A percentile compares a stretch with the other conserved stretches of the same genome.
These are phyloP conservation scores for Penaeus indicus DNA, from an alignment of 1,140 invertebrate genomes.

Conservation along the genomic window DNA sequence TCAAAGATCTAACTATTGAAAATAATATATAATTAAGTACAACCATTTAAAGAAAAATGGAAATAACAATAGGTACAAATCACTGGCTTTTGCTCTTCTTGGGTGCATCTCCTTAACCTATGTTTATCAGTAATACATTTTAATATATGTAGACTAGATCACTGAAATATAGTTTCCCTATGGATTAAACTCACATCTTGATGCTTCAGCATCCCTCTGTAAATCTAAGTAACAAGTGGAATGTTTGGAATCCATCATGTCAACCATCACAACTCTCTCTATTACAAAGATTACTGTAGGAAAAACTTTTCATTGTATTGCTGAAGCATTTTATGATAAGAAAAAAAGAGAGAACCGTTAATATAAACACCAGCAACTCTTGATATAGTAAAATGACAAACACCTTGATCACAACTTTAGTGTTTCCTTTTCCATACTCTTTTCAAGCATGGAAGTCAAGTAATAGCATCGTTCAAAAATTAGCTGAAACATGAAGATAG, in stretches of 20 bases:
- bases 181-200: slow-evolving; percentile 41
- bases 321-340: not conserved
- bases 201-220: slow-evolving; percentile 33
- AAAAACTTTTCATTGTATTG: slow-evolving; percentile 31
- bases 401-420: no score
- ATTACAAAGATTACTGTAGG: slow-evolving; percentile 30
- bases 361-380: slow-evolving; percentile 28
- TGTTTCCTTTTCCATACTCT: no score
- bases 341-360: slow-evolving; percentile 25
- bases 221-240: slow-evolving; percentile 58
- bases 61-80: slow-evolving; percentile 47
- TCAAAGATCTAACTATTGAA: slow-evolving; percentile 27
- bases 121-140: slow-evolving; percentile 57
- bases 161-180: slow-evolving; percentile 54
- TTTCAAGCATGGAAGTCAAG: no score
- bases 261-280: slow-evolving; percentile 53
- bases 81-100: slow-evolving; percentile 52
- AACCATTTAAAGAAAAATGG: slow-evolving; percentile 28
- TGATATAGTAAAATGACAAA: no score
- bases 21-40: slow-evolving; percentile 56
- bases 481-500: no score
- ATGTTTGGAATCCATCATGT: slow-evolving; percentile 50
- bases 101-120: slow-evolving; percentile 61
- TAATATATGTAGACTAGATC: slow-evolving; percentile 62
- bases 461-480: no score